Conservation (phyloP, 2,888 invertebrate species). For the Melanargia galathea region DNA sequence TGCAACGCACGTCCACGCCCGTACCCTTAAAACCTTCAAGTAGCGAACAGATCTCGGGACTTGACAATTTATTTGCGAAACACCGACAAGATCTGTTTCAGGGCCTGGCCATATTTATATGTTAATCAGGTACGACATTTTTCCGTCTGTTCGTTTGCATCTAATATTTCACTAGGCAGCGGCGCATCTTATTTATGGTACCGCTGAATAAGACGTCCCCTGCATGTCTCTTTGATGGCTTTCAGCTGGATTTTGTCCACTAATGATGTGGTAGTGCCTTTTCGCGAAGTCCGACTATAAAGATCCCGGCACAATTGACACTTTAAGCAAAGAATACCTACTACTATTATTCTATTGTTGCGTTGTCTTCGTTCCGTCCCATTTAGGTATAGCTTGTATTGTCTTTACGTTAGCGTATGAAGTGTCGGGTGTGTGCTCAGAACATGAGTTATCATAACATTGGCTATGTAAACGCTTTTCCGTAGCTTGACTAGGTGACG, state of each 20-base stretch:
- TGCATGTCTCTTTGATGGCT: conserved; percentile 52
- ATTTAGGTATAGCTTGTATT: too few relatives aligned
- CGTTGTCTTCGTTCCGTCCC: too few relatives aligned
- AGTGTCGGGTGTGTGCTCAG: too few relatives aligned
- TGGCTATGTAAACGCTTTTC: too few relatives aligned
- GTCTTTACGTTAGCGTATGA: too few relatives aligned
- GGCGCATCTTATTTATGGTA: conserved; percentile 71
- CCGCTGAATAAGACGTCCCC: conserved; percentile 72
- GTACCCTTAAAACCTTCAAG: conserved; percentile 28
- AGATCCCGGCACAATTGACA: neutral
- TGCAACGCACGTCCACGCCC: conserved; percentile 26
- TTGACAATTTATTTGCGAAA: conserved; percentile 32
- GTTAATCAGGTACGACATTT: conserved; percentile 71
- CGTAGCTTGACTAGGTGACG: too few relatives aligned
- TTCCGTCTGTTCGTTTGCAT: conserved; percentile 70
- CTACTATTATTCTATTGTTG: too few relatives aligned
- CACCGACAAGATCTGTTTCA: conserved; percentile 34
- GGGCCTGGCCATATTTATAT: conserved; percentile 61
- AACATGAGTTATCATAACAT: too few relatives aligned
- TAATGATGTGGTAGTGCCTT: conserved; percentile 72
- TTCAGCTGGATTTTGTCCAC: conserved; percentile 59
- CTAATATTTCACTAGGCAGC: conserved; percentile 70
- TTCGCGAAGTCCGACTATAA: conserved; percentile 64
- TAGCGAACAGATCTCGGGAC: conserved; percentile 21
- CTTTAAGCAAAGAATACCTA: neutral